Percentiles rank a stretch among this genome's conserved stretches.
phyloP scores from a whole-genome alignment of 2,113 vertebrate genomes.

The Neogale vison region DNA sequence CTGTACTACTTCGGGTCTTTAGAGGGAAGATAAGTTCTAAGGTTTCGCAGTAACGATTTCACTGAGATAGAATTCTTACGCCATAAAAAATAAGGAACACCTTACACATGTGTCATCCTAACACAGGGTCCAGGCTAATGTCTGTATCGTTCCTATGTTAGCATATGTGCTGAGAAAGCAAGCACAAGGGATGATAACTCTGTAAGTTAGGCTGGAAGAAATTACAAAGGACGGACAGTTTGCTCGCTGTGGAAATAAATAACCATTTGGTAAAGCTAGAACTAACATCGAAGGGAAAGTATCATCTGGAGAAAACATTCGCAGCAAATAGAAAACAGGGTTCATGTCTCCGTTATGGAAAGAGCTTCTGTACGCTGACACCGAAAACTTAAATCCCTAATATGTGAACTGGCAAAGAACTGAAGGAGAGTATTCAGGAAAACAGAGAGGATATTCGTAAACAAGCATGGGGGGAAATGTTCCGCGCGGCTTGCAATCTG shows the following conservation, averaged over 20 bases:
- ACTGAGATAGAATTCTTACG: background rate
- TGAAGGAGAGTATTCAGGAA: background rate
- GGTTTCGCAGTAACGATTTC: background rate
- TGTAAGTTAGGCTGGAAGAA: background rate
- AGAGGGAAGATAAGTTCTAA: background rate
- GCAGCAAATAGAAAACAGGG: background rate
- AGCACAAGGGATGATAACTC: background rate
- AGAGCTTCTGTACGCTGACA: background rate
- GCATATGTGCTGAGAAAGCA: background rate
- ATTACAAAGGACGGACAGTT: background rate
- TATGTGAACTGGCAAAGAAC: background rate
- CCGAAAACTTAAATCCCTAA: background rate
- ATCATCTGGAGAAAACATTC: background rate
- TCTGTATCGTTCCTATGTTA: background rate
- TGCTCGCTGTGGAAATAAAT: background rate
- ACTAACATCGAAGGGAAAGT: constrained; percentile 2
- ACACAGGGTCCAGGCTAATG: background rate
- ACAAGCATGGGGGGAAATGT: background rate
- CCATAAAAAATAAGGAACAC: background rate
- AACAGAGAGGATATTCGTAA: background rate
- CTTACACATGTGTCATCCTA: background rate
- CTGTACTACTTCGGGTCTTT: background rate
- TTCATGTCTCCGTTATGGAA: background rate
- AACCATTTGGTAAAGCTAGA: background rate
- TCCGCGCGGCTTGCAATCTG: background rate